Percentiles rank a stretch among this genome's conserved stretches.
Evolutionary conservation across 2,888 invertebrate genomes (phyloP).

Genomic region (Limnephilus rhombicus): DNA sequence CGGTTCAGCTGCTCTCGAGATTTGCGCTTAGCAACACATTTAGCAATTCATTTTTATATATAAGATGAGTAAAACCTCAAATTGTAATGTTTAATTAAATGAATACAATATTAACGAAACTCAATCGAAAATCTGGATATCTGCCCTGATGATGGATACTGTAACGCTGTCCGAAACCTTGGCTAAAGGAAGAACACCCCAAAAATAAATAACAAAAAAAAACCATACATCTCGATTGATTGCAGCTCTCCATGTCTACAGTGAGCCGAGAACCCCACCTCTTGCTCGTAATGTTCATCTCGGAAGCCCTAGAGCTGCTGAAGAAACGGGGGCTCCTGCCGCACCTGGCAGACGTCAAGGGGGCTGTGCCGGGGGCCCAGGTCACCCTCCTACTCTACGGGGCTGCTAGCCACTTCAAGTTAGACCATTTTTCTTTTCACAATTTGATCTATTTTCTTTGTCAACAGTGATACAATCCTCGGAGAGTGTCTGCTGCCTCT

Average conservation of each 20-base stretch:
- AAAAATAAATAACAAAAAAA: too few relatives aligned
- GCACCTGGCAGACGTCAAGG: conserved; percentile 67
- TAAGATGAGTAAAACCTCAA: too few relatives aligned
- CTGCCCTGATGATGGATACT: too few relatives aligned
- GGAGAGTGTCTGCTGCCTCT: not conserved
- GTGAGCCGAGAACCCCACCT: conserved; percentile 66
- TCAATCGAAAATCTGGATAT: too few relatives aligned
- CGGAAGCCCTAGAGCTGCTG: conserved; percentile 68
- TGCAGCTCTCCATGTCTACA: conserved; percentile 12
- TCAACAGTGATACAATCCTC: not conserved
- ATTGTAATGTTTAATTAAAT: too few relatives aligned
- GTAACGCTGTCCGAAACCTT: too few relatives aligned
- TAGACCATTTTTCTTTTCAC: not conserved
- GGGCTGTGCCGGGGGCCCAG: conserved; percentile 68
- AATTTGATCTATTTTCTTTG: not conserved
- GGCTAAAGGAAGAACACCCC: too few relatives aligned
- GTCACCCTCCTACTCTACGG: conserved; percentile 74
- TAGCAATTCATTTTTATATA: too few relatives aligned
- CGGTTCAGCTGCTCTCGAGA: too few relatives aligned
- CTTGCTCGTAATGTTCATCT: conserved; percentile 69
- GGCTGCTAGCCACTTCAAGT: conserved; percentile 74
- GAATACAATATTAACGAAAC: too few relatives aligned
- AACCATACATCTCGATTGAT: not conserved
- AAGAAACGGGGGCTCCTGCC: conserved; percentile 67
- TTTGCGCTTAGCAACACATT: too few relatives aligned